Evolutionary conservation across 2,113 vertebrate genomes (phyloP).

Genomic region (Petroica traversi): DNA sequence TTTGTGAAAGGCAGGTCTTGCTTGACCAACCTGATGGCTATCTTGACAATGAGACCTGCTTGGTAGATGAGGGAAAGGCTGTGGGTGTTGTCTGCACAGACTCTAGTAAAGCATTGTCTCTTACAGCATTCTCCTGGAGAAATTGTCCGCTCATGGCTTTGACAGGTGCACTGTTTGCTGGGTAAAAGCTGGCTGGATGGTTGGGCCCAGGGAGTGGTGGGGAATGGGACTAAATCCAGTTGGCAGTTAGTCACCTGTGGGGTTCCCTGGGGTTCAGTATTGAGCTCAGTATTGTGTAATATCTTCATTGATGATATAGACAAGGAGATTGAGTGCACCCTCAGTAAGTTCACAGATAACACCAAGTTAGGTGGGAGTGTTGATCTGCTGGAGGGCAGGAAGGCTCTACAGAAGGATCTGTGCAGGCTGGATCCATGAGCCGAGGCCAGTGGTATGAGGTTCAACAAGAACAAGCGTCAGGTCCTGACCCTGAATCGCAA

Average conservation of each 20-base stretch:
- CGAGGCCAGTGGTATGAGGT: background rate
- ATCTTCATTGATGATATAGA: background rate
- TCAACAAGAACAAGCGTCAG: background rate
- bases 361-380: background rate
- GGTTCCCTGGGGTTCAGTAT: background rate
- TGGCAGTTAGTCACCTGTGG: rapidly evolving
- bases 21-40: background rate
- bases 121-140: background rate
- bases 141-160: background rate
- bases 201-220: background rate
- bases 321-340: background rate
- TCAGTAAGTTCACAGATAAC: background rate
- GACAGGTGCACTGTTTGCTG: background rate
- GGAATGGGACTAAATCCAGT: background rate
- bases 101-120: background rate
- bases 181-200: background rate
- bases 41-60: background rate
- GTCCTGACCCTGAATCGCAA: background rate
- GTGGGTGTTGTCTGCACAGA: background rate
- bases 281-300: background rate
- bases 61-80: background rate
- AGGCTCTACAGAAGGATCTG: background rate
- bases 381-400: background rate
- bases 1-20: background rate
- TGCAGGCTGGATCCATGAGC: background rate